phyloP scores from a whole-genome alignment of 2,888 invertebrate genomes.

The Iselma pallidipennis region DNA sequence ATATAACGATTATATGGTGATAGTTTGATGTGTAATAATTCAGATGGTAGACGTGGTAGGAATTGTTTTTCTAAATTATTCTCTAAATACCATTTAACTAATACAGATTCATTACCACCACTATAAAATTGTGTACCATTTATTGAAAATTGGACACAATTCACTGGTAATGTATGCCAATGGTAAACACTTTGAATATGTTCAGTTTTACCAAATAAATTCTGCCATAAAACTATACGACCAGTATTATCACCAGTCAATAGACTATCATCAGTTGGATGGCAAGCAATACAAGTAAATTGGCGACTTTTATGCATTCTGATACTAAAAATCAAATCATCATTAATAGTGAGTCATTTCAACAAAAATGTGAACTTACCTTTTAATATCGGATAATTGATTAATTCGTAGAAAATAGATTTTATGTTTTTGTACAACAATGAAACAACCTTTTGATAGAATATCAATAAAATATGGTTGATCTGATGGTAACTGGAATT shows the following conservation, averaged over 20 bases:
- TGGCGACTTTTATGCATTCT: slow-evolving; percentile 29
- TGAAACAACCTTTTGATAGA: slow-evolving; percentile 37
- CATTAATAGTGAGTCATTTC: too few species aligned
- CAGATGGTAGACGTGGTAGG: slow-evolving; percentile 72
- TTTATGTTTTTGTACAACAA: slow-evolving; percentile 32
- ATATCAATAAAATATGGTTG: slow-evolving; percentile 33
- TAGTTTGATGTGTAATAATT: slow-evolving; percentile 65
- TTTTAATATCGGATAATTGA: slow-evolving; percentile 32
- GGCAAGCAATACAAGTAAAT: slow-evolving; percentile 68
- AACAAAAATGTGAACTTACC: too few species aligned
- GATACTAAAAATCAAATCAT: slow-evolving; percentile 31
- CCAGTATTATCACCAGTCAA: slow-evolving; percentile 73
- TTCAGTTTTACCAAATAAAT: slow-evolving; percentile 46
- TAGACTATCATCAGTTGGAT: slow-evolving; percentile 66
- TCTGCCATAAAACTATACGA: slow-evolving; percentile 66
- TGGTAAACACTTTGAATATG: slow-evolving; percentile 62
- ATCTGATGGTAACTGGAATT: not conserved
- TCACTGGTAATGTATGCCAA: slow-evolving; percentile 77
- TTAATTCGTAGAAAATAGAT: slow-evolving; percentile 35
- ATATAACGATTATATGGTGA: slow-evolving; percentile 67
- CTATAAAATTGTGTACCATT: slow-evolving; percentile 71
- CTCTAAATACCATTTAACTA: slow-evolving; percentile 74
- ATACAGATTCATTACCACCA: slow-evolving; percentile 76
- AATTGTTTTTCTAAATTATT: slow-evolving; percentile 59
- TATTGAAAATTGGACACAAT: slow-evolving; percentile 67